These are phyloP conservation scores for Aulostomus chinensis DNA, from an alignment of 2,797 vertebrate genomes.

Conservation along the genomic window DNA sequence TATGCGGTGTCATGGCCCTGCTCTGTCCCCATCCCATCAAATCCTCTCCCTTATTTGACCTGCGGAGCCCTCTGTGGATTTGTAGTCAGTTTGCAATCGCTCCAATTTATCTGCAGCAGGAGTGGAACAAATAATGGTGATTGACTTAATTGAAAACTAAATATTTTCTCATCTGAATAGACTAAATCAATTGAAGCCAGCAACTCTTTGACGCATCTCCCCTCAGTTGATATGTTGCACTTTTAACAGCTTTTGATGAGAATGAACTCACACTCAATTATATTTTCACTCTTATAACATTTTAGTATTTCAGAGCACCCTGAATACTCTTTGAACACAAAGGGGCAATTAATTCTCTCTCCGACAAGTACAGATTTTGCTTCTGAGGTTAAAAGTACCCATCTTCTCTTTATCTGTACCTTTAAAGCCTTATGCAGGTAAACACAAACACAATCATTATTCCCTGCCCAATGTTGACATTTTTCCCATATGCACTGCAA, in stretches of 20 bases:
- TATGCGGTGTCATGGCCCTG: constrained; percentile 21
- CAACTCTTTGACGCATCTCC: constrained; percentile 74
- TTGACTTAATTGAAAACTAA: constrained; percentile 84
- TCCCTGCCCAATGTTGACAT: too few relatives aligned
- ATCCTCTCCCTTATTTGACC: constrained; percentile 46
- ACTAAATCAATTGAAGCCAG: constrained; percentile 76
- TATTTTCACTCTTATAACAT: constrained; percentile 70
- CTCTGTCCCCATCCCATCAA: constrained; percentile 22
- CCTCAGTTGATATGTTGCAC: constrained; percentile 80
- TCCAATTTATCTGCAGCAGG: constrained; percentile 74
- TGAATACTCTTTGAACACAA: constrained; percentile 62
- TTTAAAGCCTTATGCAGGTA: constrained; percentile 18
- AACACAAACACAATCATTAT: constrained; percentile 37
- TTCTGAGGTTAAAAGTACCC: constrained; percentile 52
- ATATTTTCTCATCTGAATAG: constrained; percentile 80
- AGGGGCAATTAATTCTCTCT: constrained; percentile 66
- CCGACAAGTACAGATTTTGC: constrained; percentile 47
- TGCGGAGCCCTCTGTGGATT: constrained; percentile 56
- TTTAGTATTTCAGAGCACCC: constrained; percentile 64
- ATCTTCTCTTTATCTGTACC: constrained; percentile 33
- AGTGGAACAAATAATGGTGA: constrained; percentile 81
- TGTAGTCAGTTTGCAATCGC: constrained; percentile 69
- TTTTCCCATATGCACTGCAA: too few relatives aligned
- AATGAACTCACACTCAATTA: constrained; percentile 81
- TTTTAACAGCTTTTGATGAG: constrained; percentile 83